Percentiles rank a stretch among this genome's conserved stretches.
Conservation (phyloP, 2,888 invertebrate species). For the Azorinus chamasolen region DNA sequence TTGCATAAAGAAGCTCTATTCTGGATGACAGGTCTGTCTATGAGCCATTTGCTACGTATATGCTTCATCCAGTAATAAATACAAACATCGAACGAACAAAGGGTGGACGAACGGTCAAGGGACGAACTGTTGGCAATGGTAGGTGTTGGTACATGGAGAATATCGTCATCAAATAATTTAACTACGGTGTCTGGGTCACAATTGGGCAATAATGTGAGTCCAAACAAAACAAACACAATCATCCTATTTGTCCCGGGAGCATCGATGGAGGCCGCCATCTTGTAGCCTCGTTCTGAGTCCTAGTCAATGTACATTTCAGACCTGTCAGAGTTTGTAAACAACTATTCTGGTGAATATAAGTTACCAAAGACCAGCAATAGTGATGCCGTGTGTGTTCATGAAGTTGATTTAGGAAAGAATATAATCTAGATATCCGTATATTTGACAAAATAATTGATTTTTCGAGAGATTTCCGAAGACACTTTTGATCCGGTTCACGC, state of each 20-base stretch:
- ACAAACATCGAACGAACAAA: neutral
- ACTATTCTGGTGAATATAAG: no score
- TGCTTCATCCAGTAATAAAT: constrained; percentile 6
- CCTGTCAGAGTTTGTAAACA: neutral
- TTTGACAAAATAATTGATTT: no score
- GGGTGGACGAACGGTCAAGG: neutral
- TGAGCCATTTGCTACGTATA: constrained; percentile 6
- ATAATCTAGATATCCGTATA: no score
- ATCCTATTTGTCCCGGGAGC: neutral
- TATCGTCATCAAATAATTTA: neutral
- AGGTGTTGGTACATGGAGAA: neutral
- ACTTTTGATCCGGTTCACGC: no score
- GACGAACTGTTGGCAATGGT: neutral
- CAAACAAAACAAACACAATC: neutral
- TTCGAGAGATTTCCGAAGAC: no score
- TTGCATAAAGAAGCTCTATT: neutral
- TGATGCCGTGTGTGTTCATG: no score
- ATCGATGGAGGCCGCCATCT: constrained; percentile 14
- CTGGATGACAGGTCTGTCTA: neutral
- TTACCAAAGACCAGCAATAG: no score
- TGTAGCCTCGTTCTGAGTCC: constrained; percentile 4
- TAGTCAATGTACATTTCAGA: constrained; percentile 2
- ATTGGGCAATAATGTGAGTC: neutral
- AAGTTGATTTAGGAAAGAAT: no score
- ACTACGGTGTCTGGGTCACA: neutral